phyloP scores from a whole-genome alignment of 2,888 invertebrate genomes.

The Petrophora chlorosata region DNA sequence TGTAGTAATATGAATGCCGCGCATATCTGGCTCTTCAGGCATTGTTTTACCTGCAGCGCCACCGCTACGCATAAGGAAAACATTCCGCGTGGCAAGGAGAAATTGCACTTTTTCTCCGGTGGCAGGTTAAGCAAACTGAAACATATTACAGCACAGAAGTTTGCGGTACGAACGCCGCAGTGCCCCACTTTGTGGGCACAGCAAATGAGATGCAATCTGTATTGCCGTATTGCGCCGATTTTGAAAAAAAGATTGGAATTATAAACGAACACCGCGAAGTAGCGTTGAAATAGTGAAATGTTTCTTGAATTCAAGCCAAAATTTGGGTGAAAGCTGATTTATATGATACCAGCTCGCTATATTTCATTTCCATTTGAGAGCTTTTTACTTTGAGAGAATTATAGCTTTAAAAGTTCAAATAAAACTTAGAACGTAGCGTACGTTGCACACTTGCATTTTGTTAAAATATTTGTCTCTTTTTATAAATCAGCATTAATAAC shows the following conservation, averaged over 20 bases:
- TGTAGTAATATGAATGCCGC: background rate
- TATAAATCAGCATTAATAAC: too few species aligned
- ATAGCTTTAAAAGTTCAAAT: too few species aligned
- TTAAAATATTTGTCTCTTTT: too few species aligned
- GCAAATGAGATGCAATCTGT: conserved; percentile 52
- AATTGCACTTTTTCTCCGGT: conserved; percentile 27
- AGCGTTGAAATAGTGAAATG: conserved; percentile 23
- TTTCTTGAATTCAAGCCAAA: conserved; percentile 21
- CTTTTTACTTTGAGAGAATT: too few species aligned
- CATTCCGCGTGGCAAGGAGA: conserved; percentile 6
- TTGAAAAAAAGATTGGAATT: conserved; percentile 34
- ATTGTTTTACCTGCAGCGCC: conserved; percentile 4
- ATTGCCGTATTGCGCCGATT: conserved; percentile 43
- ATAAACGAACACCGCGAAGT: conserved; percentile 16
- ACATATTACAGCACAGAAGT: conserved; percentile 55
- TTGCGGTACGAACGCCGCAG: conserved; percentile 60
- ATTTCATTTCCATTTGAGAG: background rate
- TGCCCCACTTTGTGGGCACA: conserved; percentile 50
- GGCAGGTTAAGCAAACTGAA: conserved; percentile 65
- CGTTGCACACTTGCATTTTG: too few species aligned
- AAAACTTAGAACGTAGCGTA: too few species aligned
- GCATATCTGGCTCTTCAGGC: background rate
- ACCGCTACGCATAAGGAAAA: background rate
- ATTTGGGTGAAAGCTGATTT: conserved; percentile 7
- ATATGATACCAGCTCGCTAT: background rate